A percentile compares a stretch with the other conserved stretches of the same genome.
These are phyloP conservation scores for Misgurnus anguillicaudatus DNA, from an alignment of 2,113 vertebrate species.

Conservation along the genomic window DNA sequence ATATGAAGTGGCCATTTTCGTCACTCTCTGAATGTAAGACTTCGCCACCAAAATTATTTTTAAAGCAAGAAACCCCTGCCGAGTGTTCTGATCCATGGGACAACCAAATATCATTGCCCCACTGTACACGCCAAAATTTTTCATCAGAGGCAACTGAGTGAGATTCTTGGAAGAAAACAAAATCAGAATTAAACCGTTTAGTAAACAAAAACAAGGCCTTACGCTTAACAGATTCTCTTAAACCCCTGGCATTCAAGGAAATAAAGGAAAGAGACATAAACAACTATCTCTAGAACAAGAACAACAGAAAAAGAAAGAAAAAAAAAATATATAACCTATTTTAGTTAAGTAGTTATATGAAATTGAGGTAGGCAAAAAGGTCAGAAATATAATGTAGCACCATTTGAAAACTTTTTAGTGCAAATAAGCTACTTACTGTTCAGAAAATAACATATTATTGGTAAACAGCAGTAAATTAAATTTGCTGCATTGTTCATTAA, in stretches of 20 bases:
- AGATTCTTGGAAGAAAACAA: background rate
- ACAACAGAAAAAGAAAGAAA: no score
- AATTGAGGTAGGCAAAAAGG: no score
- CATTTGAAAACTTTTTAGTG: no score
- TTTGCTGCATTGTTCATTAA: no score
- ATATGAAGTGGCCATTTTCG: background rate
- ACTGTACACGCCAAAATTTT: background rate
- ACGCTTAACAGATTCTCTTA: background rate
- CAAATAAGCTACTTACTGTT: no score
- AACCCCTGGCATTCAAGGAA: background rate
- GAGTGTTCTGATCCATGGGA: background rate
- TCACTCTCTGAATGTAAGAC: background rate
- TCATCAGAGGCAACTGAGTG: background rate
- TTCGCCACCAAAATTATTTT: background rate
- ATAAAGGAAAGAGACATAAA: background rate
- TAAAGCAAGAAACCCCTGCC: background rate
- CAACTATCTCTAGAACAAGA: no score
- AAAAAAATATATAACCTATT: no score
- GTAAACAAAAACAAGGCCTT: constrained; percentile 8
- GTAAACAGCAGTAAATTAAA: no score
- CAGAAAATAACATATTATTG: no score
- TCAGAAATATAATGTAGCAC: no score
- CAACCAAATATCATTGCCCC: background rate
- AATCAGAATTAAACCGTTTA: background rate
- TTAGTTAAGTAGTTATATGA: no score